Evolutionary conservation across 2,113 vertebrate genomes (phyloP).

Genomic region (Deroptyus accipitrinus): DNA sequence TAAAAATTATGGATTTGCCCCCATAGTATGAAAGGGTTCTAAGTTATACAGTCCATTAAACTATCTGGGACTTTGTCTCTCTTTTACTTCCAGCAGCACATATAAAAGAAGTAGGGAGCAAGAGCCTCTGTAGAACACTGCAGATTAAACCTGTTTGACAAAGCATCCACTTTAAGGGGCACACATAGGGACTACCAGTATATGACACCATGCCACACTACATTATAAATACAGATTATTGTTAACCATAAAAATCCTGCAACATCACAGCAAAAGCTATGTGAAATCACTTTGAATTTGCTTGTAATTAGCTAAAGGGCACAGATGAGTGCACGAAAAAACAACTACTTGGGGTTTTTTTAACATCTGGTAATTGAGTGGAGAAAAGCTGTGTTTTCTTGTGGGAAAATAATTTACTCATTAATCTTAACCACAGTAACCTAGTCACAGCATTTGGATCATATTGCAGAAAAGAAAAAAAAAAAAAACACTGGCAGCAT

Average conservation of each 20-base stretch:
- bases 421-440: conserved; percentile 35
- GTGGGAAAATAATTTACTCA: conserved; percentile 41
- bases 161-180: background rate
- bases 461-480: conserved; percentile 1
- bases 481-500: background rate
- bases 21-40: background rate
- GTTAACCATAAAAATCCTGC: background rate
- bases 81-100: background rate
- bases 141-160: background rate
- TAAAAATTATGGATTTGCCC: background rate
- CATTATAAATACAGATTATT: background rate
- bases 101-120: background rate
- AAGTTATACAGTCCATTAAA: background rate
- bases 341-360: background rate
- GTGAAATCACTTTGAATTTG: background rate
- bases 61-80: background rate
- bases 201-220: background rate
- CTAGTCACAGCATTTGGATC: conserved; percentile 26
- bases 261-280: background rate
- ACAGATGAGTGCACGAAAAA: conserved; percentile 17
- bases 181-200: background rate
- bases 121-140: background rate
- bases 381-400: conserved; percentile 11
- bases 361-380: conserved; percentile 42
- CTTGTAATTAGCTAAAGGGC: conserved; percentile 1